These are phyloP conservation scores for Aphaenogaster ashmeadi DNA, from an alignment of 1,140 invertebrate genomes.

Conservation along the genomic window DNA sequence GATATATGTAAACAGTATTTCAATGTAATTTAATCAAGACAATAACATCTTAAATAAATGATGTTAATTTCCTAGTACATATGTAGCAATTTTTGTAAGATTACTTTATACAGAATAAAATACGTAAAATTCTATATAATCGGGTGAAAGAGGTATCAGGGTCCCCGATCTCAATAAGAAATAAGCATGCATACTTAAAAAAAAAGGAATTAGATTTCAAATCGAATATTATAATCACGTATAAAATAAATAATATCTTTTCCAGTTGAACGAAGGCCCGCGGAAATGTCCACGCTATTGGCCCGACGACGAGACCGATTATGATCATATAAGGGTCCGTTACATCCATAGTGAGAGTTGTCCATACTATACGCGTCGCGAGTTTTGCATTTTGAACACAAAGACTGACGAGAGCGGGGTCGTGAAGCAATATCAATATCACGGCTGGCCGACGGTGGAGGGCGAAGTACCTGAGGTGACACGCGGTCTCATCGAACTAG, in stretches of 20 bases:
- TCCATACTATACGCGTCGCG: constrained; percentile 94
- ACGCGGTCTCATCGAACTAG: constrained; percentile 93
- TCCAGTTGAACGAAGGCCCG: constrained; percentile 90
- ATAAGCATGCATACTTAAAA: constrained; percentile 5
- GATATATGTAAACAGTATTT: background rate
- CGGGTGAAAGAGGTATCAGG: constrained; percentile 47
- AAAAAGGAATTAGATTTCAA: background rate
- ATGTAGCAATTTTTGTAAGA: background rate
- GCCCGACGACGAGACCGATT: constrained; percentile 94
- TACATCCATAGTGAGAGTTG: constrained; percentile 95
- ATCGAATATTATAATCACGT: background rate
- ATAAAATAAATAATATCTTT: constrained; percentile 54
- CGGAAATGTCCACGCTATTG: constrained; percentile 96
- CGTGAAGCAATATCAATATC: constrained; percentile 95
- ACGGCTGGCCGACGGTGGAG: constrained; percentile 95
- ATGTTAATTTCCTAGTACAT: background rate
- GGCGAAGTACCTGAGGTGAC: constrained; percentile 95
- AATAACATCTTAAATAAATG: background rate
- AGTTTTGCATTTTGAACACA: constrained; percentile 93
- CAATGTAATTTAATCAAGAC: background rate
- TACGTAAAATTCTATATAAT: constrained; percentile 20
- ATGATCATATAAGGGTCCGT: constrained; percentile 94
- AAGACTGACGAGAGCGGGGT: constrained; percentile 90
- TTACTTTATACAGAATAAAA: background rate
- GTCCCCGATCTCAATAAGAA: constrained; percentile 52